Conservation (phyloP, 2,797 vertebrate species). For the Dermochelys coriacea region DNA sequence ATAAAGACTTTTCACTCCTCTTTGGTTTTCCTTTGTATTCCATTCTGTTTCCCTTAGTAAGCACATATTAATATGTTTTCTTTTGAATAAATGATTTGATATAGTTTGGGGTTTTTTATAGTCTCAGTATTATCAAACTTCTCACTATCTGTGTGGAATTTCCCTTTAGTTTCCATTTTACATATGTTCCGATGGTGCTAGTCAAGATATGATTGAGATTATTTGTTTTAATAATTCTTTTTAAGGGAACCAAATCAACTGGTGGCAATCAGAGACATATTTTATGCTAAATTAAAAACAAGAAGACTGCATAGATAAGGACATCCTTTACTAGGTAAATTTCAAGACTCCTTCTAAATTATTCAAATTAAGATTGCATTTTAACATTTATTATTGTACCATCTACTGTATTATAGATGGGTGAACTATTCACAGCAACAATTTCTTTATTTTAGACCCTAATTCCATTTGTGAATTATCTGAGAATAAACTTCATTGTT, state of each 20-base stretch:
- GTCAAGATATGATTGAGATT: not conserved
- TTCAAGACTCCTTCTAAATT: not conserved
- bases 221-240: not conserved
- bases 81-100: not conserved
- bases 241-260: not conserved
- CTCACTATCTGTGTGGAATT: not conserved
- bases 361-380: not conserved
- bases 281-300: not conserved
- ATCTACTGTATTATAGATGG: not conserved
- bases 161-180: not conserved
- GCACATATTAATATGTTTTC: not conserved
- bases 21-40: not conserved
- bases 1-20: not conserved
- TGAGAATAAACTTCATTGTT: not conserved
- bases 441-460: not conserved
- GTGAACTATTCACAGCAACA: not conserved
- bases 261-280: not conserved
- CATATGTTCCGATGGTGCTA: accelerated
- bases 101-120: not conserved
- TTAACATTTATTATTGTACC: not conserved
- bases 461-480: not conserved
- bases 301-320: not conserved
- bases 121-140: not conserved
- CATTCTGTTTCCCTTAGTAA: not conserved
- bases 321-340: not conserved